Percentiles rank a stretch among this genome's conserved stretches.
Conservation (phyloP, 2,113 vertebrate species). For the Natator depressus region DNA sequence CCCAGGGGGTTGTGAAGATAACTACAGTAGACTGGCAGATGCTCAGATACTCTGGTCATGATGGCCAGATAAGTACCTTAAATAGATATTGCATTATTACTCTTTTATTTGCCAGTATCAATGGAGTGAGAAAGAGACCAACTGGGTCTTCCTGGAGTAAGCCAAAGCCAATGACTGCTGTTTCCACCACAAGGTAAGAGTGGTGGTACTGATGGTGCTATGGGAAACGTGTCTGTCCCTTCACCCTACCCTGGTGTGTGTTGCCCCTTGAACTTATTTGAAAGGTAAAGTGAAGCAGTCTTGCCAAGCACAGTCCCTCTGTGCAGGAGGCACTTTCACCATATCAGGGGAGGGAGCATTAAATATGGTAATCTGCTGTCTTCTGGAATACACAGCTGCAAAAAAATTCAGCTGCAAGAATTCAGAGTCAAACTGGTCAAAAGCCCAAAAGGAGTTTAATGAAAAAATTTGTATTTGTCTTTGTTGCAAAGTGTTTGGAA, state of each 20-base stretch:
- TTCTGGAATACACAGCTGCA: background rate
- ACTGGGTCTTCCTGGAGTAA: background rate
- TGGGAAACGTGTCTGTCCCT: background rate
- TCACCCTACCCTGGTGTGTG: background rate
- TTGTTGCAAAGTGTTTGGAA: accelerated
- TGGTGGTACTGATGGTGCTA: background rate
- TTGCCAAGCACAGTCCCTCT: background rate
- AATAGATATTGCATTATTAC: background rate
- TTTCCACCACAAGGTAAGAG: background rate
- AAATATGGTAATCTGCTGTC: background rate
- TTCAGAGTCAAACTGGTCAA: background rate
- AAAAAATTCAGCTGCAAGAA: background rate
- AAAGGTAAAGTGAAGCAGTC: background rate
- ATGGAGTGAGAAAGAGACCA: background rate
- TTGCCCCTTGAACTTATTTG: background rate
- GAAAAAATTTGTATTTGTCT: background rate
- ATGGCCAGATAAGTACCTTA: background rate
- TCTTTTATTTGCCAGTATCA: background rate
- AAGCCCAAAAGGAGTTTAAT: background rate
- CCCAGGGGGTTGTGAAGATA: background rate
- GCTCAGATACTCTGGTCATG: too few species aligned
- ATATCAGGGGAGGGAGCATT: background rate
- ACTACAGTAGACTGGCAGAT: too few species aligned
- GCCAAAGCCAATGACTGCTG: background rate
- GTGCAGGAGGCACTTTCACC: background rate